Evolutionary conservation across 2,888 invertebrate species (phyloP).

Genomic region (Drosophila lacicola): DNA sequence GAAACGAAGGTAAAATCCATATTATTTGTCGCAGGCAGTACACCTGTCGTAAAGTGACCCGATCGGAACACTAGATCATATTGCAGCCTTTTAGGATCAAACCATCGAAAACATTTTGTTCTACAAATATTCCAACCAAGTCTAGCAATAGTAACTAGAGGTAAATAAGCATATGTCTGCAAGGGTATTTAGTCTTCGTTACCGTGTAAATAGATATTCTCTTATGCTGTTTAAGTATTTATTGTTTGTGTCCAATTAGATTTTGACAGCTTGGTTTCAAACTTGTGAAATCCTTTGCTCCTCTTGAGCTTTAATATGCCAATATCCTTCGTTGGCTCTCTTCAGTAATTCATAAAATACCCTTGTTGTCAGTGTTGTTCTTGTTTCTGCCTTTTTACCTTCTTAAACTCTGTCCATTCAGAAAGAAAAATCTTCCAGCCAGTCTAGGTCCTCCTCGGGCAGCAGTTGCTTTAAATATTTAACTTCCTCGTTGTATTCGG

Average conservation of each 20-base stretch:
- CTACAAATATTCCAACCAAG: too few species aligned
- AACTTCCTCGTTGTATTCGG: slow-evolving; percentile 23
- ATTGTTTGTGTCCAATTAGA: not conserved
- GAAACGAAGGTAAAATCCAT: too few species aligned
- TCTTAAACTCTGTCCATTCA: not conserved
- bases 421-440: slow-evolving; percentile 16
- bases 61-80: too few species aligned
- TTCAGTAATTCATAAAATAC: not conserved
- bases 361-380: not conserved
- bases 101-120: too few species aligned
- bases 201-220: not conserved
- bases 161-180: not conserved
- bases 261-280: slow-evolving; percentile 9
- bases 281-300: not conserved
- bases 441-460: slow-evolving; percentile 13
- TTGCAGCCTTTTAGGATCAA: too few species aligned
- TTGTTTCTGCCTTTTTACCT: not conserved
- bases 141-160: too few species aligned
- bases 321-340: not conserved
- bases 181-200: not conserved
- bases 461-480: slow-evolving; percentile 16
- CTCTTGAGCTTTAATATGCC: not conserved
- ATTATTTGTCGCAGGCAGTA: too few species aligned
- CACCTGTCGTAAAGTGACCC: too few species aligned
- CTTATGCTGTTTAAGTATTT: not conserved